Base-by-base conservation (phyloP, 2,797 vertebrate species). In the Spondyliosoma cantharus region DNA sequence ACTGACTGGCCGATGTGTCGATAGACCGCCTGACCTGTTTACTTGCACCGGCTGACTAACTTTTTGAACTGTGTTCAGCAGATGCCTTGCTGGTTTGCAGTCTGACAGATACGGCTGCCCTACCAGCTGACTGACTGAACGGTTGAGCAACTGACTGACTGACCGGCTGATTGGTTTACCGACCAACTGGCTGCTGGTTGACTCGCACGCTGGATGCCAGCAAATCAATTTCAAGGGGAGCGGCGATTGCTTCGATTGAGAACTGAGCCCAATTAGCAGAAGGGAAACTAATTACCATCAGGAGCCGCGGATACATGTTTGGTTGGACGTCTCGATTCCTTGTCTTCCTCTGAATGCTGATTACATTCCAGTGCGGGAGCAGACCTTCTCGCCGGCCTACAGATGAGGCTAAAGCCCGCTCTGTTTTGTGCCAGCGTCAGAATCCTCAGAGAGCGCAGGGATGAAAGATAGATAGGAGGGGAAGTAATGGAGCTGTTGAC, bases 401-500 rank as follows among this genome's bases (percentile, higher is more conserved):
- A 85, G 87, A 90, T 87, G 85, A 90, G 86, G 73, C 70, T 52
- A 48, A 79, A 76, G 43, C 74, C 76, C 37, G 22, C 66, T 76
- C 48, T 82, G 75, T 84, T 86, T 82, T 82, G 80, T 89, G 89
- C 75, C 61, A 63, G 73, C 80, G 70, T 82, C 77, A 67, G 76
- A 67, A 78, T 90, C 85, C 85, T 88, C 68, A 65, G 87, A 86
- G 85, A 76, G 84, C 5, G 3, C 37, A 42, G 27, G 81, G 81
- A 91, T 88, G 86, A 85, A 90, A 87, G 84, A 87, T 53, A 87
- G 87, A 91, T 85, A 80, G 86, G 63, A 77, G 85, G 69, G 77
- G 79, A 78, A 85, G 86, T 89, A 90, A 89, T 91, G 83, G 80
- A 92, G 89, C 85, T 90, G 86, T 90, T 91, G 90, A 90, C 86